These are phyloP conservation scores for Caenorhabditis brenneri DNA, from an alignment of 1,140 invertebrate species.

Conservation along the genomic window DNA sequence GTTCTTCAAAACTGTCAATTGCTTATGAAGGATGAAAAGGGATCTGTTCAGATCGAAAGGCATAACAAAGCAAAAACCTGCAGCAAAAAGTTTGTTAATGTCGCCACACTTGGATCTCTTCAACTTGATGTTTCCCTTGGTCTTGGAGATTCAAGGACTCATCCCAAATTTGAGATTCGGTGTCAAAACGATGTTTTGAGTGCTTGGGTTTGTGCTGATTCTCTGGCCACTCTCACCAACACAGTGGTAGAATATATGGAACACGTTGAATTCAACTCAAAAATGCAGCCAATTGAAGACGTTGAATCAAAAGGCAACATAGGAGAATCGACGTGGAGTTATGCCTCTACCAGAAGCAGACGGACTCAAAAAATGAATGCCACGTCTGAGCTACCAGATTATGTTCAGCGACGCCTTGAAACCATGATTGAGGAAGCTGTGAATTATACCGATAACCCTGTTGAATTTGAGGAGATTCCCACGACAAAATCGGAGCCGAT, in stretches of 20 bases:
- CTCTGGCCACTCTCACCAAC: constrained; percentile 52
- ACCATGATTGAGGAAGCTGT: constrained; percentile 33
- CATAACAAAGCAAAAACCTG: background rate
- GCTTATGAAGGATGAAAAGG: constrained; percentile 42
- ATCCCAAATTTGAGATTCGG: constrained; percentile 43
- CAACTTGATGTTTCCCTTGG: constrained; percentile 34
- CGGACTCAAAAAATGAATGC: background rate
- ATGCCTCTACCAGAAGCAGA: constrained; percentile 2
- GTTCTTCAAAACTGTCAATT: constrained; percentile 25
- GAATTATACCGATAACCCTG: background rate
- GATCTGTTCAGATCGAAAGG: constrained; percentile 35
- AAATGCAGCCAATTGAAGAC: background rate
- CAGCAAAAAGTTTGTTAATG: constrained; percentile 36
- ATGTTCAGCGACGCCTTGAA: background rate
- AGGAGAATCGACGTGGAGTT: constrained; percentile 38
- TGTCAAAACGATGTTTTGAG: constrained; percentile 54
- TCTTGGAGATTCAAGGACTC: constrained; percentile 20
- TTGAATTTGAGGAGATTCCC: constrained; percentile 14
- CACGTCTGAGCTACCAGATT: background rate
- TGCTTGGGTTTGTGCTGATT: constrained; percentile 54
- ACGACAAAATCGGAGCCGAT: background rate
- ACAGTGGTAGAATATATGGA: constrained; percentile 35
- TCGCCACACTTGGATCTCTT: constrained; percentile 44
- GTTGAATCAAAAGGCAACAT: background rate
- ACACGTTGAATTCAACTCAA: background rate